Evolutionary conservation across 2,888 invertebrate genomes (phyloP), one percentile per base, ranked within the genome.

Genomic region (Mesorhabditis sp.): DNA sequence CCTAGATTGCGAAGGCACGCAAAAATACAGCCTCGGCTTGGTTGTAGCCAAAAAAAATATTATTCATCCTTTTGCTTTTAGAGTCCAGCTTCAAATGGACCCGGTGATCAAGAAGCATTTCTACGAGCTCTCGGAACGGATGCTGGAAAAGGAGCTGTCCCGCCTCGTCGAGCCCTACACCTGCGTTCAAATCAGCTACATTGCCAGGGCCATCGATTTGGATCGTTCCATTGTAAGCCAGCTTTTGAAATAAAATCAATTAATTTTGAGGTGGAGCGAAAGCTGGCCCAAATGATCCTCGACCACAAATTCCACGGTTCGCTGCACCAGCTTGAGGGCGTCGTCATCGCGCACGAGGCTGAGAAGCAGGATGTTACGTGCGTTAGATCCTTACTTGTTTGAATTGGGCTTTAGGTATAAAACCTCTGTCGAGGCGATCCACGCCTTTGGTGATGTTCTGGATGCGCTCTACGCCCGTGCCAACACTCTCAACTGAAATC

Each of bases 381-480:
- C 97, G 63, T 89, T 28, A 28, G 28, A 28, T 28, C 28, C 28
- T 28, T 28, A 28, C 28, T 28, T 28, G 28, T 28, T 28, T 28
- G 28, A 28, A 28, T 28, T 28, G 28, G 28, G 28, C 28, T 94
- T 94, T 87, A 96, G 96, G 41, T 99, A 97, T 85, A 95, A 95
- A 89, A 93, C 93, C 85, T 94, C 96, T 70, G 89, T 99, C 86
- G 95, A 95, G 87, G 95, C 95, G 74, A 94, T 99, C 87, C 95
- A 95, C 87, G 95, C 93, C 88, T 95, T 99, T 97, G 98, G 85
- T 65, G 75, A 78, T 68, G 98, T 98, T 85, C 96, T 98, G 82
- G 98, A 98, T 88, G 94, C 96, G 68, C 90, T 98, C 82, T 98
- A 97, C 89, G 94, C 95, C 90, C 96, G 96, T 89, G 96, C 97